These are phyloP conservation scores for Thymelicus lineola DNA, from an alignment of 2,888 invertebrate genomes.

Conservation along the genomic window DNA sequence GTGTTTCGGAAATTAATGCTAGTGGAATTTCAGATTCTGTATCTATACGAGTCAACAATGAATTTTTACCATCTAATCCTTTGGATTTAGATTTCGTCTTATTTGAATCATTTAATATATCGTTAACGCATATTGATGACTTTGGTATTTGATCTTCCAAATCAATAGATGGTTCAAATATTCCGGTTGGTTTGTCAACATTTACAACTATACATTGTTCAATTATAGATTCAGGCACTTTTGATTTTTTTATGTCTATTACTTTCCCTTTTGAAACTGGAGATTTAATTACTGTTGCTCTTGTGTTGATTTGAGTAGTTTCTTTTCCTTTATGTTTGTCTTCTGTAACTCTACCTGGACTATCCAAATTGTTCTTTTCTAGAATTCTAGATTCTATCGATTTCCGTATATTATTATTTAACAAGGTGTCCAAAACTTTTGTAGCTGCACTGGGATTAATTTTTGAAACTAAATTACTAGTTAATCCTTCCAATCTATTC, in stretches of 20 bases:
- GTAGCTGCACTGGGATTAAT: constrained; percentile 83
- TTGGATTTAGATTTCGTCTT: constrained; percentile 70
- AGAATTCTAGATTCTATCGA: constrained; percentile 80
- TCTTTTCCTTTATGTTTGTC: constrained; percentile 71
- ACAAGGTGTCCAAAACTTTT: constrained; percentile 79
- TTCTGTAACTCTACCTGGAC: constrained; percentile 57
- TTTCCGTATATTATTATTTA: constrained; percentile 80
- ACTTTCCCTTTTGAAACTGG: constrained; percentile 82
- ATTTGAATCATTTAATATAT: constrained; percentile 65
- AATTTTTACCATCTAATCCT: constrained; percentile 57
- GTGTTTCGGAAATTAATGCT: constrained; percentile 71
- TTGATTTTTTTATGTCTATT: constrained; percentile 76
- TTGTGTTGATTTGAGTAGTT: constrained; percentile 69
- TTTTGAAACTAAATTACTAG: constrained; percentile 86
- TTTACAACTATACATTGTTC: constrained; percentile 69
- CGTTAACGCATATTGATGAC: constrained; percentile 80
- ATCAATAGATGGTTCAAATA: constrained; percentile 89
- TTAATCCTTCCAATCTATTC: constrained; percentile 86
- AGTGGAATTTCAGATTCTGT: constrained; percentile 76
- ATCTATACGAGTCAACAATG: constrained; percentile 66
- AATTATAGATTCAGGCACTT: constrained; percentile 56
- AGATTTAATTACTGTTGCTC: constrained; percentile 85
- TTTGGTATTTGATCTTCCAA: constrained; percentile 88
- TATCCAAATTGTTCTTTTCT: constrained; percentile 64
- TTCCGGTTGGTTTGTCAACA: constrained; percentile 86